Evolutionary conservation across 2,113 vertebrate genomes (phyloP), one percentile per base, ranked within the genome.

Genomic region (Xyliphius kryptos): DNA sequence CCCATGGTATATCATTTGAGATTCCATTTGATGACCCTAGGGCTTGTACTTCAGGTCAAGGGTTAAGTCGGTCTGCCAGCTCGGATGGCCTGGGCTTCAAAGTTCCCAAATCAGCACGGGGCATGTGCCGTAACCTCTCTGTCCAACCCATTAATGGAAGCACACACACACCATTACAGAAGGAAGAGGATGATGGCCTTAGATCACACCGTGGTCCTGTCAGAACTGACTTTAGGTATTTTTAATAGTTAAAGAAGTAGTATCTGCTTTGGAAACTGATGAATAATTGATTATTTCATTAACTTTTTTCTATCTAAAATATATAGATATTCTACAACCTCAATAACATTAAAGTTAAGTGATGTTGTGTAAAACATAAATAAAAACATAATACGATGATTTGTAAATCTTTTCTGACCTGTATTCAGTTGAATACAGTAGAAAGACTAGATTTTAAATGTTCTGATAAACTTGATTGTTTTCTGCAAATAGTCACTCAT

Each of bases 1-100:
- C 89, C 22, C 91, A 92, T 51, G 94, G 93, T 57, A 93, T 98
- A 69, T 97, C 94, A 0, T 98, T 97, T 85, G 93, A 97, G 75
- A 97, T 98, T 77, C 91, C 93, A 69, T 90, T 98, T 76, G 93
- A 96, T 63, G 93, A 93, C 67, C 84, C 85, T 51, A 38, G 81
- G 48, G 82, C 71, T 3, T 73, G 76, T 3, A 46, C 82, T 38
- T 73, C 70, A 56, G 82, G 73, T 69, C 56, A 66, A 1, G 86
- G 87, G 22, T 90, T 97, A 68, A 90, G 85, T 2, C 88, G 95
- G 74, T 98, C 94, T 4, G 75, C 90, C 62, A 97, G 94, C 76
- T 95, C 91, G 16, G 94, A 98, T 55, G 91, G 92, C 16, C 86
- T 97, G 26, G 71, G 87, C 11, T 79, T 88, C 73, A 94, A 87